Evolutionary conservation across 2,113 vertebrate species (phyloP), one percentile per base, ranked within the genome.

Genomic region (Ophiodon elongatus): DNA sequence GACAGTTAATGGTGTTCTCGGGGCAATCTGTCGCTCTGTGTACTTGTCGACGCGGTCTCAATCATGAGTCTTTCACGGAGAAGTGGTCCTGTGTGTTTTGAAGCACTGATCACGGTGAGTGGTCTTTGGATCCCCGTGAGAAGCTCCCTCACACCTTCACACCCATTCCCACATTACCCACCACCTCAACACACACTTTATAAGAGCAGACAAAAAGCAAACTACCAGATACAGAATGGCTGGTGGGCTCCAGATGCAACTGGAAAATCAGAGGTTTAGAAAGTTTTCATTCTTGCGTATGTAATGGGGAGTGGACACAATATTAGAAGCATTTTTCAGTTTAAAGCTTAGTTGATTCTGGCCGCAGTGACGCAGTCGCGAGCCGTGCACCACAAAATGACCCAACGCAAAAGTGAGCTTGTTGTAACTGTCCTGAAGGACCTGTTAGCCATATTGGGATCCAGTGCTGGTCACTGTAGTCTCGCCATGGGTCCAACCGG

Each of bases 1-100:
- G 59, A 45, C 54, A 56, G 52, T 82, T 79, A 76, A 85, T 82
- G 60, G 74, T 66, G 65, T 75, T 85, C 72, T 64, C 1, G 0
- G 67, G 52, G n/a, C 57, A 56, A 66, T 84, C 73, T 69, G 52
- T 85, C 86, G 82, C 3, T 75, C 19, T 23, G 8, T 54, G 65
- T 31, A 56, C 67, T 70, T 66, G 82, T 74, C 50, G n/a, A 64
- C 64, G 33, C 41, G 8, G 54, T n/a, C 64, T 70, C 63, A 56
- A 75, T 72, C 62, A 0, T 2, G 73, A 56, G 6, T 57, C 52
- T 71, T 33, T 70, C 63, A 64, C 35, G 33, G 14, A 47, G 65
- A 69, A 72, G 43, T n/a, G 65, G 39, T 47, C 11, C 14, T 17
- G 3, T 66, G 52, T 70, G 63, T 35, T 27, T 9, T 37, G 21